Evolutionary conservation across 2,888 invertebrate genomes (phyloP), one percentile per base, ranked within the genome.

Genomic region (Drosophila paramelanica): DNA sequence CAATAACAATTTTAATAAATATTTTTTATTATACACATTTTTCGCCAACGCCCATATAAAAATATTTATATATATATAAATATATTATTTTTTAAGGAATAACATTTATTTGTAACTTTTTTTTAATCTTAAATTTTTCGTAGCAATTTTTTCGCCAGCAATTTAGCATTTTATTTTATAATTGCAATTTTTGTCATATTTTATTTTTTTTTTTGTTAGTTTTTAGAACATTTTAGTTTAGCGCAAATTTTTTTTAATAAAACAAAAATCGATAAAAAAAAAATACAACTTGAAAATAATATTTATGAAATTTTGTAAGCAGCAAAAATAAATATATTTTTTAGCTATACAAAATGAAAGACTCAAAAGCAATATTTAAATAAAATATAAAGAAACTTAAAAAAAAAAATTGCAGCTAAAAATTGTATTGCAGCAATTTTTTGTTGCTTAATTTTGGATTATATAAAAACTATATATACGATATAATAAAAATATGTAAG

Each of bases 291-390:
- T 31, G 47, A 65, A 52, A 61, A 59, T 57, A 60, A 51, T 73
- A 75, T 73, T 75, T 75, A 66, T 81, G 78, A 67, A 73, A 56
- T 66, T 68, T 73, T 74, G 68, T 70, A 53, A 50, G 43, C 65
- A 38, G 23, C 33, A 57, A 45, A 62, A 38, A 56, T 73, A 74
- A 20, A 46, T 20, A 49, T 58, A 58, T 43, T 56, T 45, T 58
- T 68, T 68, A 73, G 71, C 57, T 62, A 56, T 71, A 81, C 57
- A 77, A 82, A 10, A 77, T 73, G 80, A 79, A 90, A 90, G 90
- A 89, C 89, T 89, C 89, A 89, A 89, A 89, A 90, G 90, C 89
- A 90, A 89, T 88, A 78, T 80, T 70, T 69, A 61, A 67, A 45
- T 6, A 25, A 53, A 33, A 23, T 5, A 13, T 3, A 33, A 33